These are phyloP conservation scores for Parochlus steinenii DNA, from an alignment of 2,888 invertebrate species.

Conservation along the genomic window DNA sequence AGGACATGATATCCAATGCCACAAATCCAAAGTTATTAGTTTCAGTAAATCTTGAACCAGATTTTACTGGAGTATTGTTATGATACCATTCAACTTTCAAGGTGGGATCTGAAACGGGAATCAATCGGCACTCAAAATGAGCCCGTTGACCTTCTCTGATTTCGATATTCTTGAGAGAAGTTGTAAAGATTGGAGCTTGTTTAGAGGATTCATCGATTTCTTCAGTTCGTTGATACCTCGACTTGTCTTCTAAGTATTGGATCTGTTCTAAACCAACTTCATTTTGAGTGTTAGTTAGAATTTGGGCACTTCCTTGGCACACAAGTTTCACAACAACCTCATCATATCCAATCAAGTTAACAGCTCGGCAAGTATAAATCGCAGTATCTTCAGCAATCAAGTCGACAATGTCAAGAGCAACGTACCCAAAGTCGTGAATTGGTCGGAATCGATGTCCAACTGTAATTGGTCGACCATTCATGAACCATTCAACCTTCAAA, in stretches of 20 bases:
- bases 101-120: constrained; percentile 83
- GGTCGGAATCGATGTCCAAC: constrained; percentile 91
- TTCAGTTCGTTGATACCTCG: constrained; percentile 58
- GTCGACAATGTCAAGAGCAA: constrained; percentile 91
- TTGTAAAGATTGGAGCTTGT: constrained; percentile 86
- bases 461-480: constrained; percentile 84
- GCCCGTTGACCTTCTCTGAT: constrained; percentile 89
- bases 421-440: constrained; percentile 96
- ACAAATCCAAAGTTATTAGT: constrained; percentile 96
- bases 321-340: constrained; percentile 59
- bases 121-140: constrained; percentile 85
- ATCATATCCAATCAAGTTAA: constrained; percentile 77
- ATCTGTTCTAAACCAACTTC: constrained; percentile 79
- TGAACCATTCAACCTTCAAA: constrained; percentile 92
- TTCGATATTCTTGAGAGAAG: constrained; percentile 78
- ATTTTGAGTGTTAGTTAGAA: constrained; percentile 71
- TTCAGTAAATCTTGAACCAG: constrained; percentile 88
- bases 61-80: constrained; percentile 76
- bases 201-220: constrained; percentile 66
- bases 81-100: constrained; percentile 95
- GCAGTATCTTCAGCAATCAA: constrained; percentile 92
- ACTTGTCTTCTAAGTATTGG: constrained; percentile 72
- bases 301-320: constrained; percentile 62
- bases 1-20: constrained; percentile 87
- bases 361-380: constrained; percentile 83